phyloP scores from a whole-genome alignment of 2,888 invertebrate genomes.

The Hypolimnas misippus region DNA sequence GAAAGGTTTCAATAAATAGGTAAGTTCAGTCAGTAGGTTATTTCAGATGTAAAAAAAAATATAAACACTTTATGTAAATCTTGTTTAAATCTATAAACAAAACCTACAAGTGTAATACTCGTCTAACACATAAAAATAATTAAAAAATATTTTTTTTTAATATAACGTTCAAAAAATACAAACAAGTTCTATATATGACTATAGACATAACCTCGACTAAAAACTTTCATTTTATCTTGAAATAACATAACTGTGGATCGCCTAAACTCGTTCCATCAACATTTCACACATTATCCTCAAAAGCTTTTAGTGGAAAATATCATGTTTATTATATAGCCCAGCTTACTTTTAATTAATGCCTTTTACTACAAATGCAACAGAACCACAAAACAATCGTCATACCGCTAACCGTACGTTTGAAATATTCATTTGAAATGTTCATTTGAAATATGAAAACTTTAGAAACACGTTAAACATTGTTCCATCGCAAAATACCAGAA shows the following conservation, averaged over 20 bases:
- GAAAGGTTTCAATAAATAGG: too few species aligned
- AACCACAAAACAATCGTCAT: conserved; percentile 21
- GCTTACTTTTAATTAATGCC: conserved; percentile 13
- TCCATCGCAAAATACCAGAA: conserved; percentile 11
- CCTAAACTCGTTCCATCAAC: background rate
- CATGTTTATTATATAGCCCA: background rate
- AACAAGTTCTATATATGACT: too few species aligned
- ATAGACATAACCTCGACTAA: too few species aligned
- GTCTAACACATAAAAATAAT: too few species aligned
- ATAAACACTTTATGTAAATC: too few species aligned
- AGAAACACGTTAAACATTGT: conserved; percentile 19
- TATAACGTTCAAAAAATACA: too few species aligned
- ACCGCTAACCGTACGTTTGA: conserved; percentile 22
- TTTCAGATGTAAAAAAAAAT: too few species aligned
- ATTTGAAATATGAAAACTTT: conserved; percentile 17
- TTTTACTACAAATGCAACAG: conserved; percentile 15
- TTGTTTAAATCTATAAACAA: too few species aligned
- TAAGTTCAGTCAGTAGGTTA: too few species aligned
- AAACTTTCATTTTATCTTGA: too few species aligned
- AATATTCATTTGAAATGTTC: conserved; percentile 18
- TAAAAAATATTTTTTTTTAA: too few species aligned
- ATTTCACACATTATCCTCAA: conserved; percentile 12
- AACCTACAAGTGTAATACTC: too few species aligned
- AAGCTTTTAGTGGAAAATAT: conserved; percentile 5
- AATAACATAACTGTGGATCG: background rate